Percentiles rank a stretch among this genome's conserved stretches.
phyloP scores from a whole-genome alignment of 2,113 vertebrate genomes.

The Calidris pygmaea region DNA sequence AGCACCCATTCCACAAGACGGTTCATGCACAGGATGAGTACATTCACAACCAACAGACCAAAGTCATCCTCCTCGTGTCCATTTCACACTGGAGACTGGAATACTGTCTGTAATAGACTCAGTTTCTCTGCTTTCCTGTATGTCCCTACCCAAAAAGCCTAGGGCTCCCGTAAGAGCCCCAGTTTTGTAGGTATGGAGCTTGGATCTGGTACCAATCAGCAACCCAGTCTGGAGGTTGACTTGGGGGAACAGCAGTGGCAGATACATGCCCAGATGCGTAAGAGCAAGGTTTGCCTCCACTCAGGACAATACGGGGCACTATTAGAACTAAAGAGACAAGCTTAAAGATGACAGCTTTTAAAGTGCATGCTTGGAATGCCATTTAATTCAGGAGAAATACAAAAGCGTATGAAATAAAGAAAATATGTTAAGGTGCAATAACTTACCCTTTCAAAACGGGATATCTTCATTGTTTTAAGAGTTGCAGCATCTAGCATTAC shows the following conservation, averaged over 20 bases:
- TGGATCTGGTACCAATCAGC: background rate
- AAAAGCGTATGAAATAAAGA: background rate
- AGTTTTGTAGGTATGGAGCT: background rate
- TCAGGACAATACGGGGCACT: background rate
- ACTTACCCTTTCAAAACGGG: conserved; percentile 93
- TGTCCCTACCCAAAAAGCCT: background rate
- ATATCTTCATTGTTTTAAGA: conserved; percentile 94
- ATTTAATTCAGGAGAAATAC: background rate
- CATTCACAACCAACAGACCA: background rate
- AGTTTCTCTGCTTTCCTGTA: background rate
- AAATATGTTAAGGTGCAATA: background rate
- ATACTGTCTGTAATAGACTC: background rate
- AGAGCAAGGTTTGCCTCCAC: background rate
- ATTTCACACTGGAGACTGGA: background rate
- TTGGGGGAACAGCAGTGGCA: background rate
- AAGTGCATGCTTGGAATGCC: background rate
- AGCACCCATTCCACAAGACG: background rate
- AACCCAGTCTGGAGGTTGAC: background rate
- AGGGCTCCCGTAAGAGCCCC: accelerated
- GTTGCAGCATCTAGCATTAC: conserved; percentile 89
- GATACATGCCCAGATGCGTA: accelerated
- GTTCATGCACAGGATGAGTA: accelerated
- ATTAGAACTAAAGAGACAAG: background rate
- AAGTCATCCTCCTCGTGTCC: background rate
- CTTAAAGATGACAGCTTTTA: background rate